These are phyloP conservation scores for Ommatoiulus sabulosus DNA, from an alignment of 2,888 invertebrate genomes.

Conservation along the genomic window DNA sequence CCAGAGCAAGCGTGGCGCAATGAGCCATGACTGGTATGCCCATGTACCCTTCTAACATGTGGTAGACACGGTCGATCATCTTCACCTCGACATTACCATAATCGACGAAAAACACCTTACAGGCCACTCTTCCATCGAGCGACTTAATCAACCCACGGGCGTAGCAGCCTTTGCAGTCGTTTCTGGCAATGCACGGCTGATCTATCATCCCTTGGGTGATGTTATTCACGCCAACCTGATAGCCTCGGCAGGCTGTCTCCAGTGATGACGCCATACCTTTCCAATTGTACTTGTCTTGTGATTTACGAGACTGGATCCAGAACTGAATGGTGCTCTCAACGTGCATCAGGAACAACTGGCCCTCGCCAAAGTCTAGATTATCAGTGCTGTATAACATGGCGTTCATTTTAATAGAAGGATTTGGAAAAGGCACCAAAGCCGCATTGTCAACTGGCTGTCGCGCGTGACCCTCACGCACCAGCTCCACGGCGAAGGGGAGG, in stretches of 20 bases:
- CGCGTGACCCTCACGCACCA: not conserved
- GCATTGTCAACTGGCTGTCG: not conserved
- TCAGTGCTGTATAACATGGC: not conserved
- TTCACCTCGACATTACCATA: conserved; percentile 34
- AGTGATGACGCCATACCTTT: not conserved
- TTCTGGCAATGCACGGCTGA: not conserved
- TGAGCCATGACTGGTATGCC: not conserved
- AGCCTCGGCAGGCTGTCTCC: not conserved
- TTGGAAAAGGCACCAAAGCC: too few relatives aligned
- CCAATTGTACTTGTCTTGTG: not conserved
- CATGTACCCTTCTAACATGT: not conserved
- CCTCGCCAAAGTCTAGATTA: not conserved
- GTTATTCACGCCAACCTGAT: too few relatives aligned
- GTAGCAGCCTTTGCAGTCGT: not conserved
- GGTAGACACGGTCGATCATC: not conserved
- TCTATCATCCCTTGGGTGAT: not conserved
- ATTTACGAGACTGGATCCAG: not conserved
- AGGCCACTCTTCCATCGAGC: not conserved
- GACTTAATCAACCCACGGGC: not conserved
- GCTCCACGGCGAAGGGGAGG: not conserved
- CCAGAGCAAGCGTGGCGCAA: not conserved
- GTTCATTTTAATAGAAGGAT: not conserved
- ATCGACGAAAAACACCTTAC: conserved; percentile 23
- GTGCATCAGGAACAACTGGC: not conserved
- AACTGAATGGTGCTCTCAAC: not conserved